Evolutionary conservation across 1,140 invertebrate species (phyloP), one percentile per base, ranked within the genome.

Genomic region (Meloidogyne floridensis): DNA sequence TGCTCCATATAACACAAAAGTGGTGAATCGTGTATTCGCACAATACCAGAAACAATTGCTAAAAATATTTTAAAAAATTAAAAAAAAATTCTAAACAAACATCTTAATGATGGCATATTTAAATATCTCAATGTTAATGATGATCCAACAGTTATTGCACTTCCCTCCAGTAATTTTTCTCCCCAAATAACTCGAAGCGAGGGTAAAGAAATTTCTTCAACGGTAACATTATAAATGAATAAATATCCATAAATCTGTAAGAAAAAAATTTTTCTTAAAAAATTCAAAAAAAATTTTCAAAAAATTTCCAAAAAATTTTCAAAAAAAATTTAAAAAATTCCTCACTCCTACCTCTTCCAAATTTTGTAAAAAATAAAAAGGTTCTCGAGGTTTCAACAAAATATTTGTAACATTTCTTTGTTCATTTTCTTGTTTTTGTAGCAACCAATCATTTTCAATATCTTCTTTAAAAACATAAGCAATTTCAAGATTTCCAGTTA

Each of bases 211-310:
- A 85, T 43, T 47, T 77, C 51, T 13, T 53, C 18, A 13, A 87
- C 13, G 8, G 74, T 32, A 13, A 85, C 86, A 74, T 84, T 84
- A 77, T 84, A 85, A 15, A 85, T 80, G 0, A 87, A 47, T 42
- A 85, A 32, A 75, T 85, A 85, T 72, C 84, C 84, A 42, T 77
- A 86, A 72, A 85, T 84, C 86, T 85, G 32, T 43, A 54, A 56
- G 15, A 43, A 47, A 47, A 2, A 72, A 43, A n/a, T 77, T 8
- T 15, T 56, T 56, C 32, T 32, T 76, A 9, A 47, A 54, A 42
- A 15, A 47, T 76, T 9, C 8, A 13, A n/a, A 13, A 56, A 6
- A 79, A 73, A 53, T 18, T 42, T 75, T 13, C 2, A 42, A 77
- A 75, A 77, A 77, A 32, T 73, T 70, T 77, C 20, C 2, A 80